Percentiles rank a stretch among this genome's conserved stretches.
Evolutionary conservation across 2,797 vertebrate species (phyloP).

Genomic region (Trichosurus vulpecula): DNA sequence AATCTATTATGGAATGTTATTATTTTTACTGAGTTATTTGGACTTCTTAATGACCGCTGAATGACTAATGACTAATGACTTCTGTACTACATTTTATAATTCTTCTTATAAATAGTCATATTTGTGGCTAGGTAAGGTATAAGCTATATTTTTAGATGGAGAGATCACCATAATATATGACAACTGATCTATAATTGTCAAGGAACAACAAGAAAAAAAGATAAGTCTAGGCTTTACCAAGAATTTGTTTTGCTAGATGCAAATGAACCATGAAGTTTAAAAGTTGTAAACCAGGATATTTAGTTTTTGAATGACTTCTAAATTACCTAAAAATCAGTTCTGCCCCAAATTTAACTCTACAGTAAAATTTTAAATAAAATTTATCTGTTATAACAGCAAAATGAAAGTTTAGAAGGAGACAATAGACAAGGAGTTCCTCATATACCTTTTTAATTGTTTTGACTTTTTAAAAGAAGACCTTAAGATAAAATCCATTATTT

Average conservation of each 20-base stretch:
- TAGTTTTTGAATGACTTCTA: constrained; percentile 48
- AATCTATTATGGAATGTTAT: neutral
- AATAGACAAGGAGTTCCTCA: constrained; percentile 36
- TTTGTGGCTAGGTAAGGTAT: neutral
- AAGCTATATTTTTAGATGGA: neutral
- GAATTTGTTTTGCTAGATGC: constrained; percentile 32
- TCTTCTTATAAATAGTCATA: neutral
- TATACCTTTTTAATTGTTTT: constrained; percentile 11
- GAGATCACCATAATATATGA: neutral
- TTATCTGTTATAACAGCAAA: neutral
- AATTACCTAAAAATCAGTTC: neutral
- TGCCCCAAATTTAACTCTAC: neutral
- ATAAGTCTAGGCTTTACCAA: constrained; percentile 11
- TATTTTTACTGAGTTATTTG: neutral
- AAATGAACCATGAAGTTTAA: constrained; percentile 47
- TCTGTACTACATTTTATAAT: neutral
- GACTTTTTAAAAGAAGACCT: constrained; percentile 36
- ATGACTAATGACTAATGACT: too few species aligned
- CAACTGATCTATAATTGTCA: neutral
- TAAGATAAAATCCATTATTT: constrained; percentile 57
- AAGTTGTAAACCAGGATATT: constrained; percentile 7
- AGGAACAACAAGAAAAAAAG: constrained; percentile 28
- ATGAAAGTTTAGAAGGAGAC: neutral
- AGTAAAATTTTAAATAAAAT: constrained; percentile 47
- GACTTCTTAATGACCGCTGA: neutral